Conservation (phyloP, 1,140 invertebrate genomes). For the Parapsyche elsis region DNA sequence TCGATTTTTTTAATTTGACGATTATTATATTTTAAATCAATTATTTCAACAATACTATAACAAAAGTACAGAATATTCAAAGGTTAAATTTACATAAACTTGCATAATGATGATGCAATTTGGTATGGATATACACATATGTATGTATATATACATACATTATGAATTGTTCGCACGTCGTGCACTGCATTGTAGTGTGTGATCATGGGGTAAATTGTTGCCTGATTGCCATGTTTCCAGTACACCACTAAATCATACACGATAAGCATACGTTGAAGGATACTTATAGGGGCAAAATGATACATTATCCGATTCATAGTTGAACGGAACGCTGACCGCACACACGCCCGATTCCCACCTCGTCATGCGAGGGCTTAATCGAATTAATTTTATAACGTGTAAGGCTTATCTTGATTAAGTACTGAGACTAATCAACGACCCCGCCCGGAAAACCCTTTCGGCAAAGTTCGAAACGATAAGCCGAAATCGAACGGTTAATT, state of each 20-base stretch:
- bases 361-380: not conserved
- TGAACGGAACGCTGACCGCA: not conserved
- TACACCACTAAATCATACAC: slow-evolving; percentile 32
- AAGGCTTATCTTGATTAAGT: slow-evolving; percentile 1
- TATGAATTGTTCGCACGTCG: not conserved
- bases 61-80: too few species aligned
- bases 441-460: not conserved
- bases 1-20: too few species aligned
- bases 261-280: slow-evolving; percentile 43
- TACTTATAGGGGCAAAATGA: slow-evolving; percentile 31
- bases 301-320: slow-evolving; percentile 31
- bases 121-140: not conserved
- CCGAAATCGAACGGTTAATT: not conserved
- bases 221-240: slow-evolving; percentile 18
- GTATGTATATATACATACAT: not conserved
- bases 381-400: slow-evolving; percentile 6
- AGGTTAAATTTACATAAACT: too few species aligned
- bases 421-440: slow-evolving; percentile 2
- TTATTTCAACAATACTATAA: too few species aligned
- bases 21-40: too few species aligned
- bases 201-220: slow-evolving; percentile 5
- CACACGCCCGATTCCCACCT: not conserved
- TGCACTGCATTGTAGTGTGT: not conserved
- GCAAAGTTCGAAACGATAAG: too few species aligned
- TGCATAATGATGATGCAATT: too few species aligned